A percentile compares a stretch with the other conserved stretches of the same genome.
Evolutionary conservation across 2,888 invertebrate genomes (phyloP).

Genomic region (Heliconius aoede): DNA sequence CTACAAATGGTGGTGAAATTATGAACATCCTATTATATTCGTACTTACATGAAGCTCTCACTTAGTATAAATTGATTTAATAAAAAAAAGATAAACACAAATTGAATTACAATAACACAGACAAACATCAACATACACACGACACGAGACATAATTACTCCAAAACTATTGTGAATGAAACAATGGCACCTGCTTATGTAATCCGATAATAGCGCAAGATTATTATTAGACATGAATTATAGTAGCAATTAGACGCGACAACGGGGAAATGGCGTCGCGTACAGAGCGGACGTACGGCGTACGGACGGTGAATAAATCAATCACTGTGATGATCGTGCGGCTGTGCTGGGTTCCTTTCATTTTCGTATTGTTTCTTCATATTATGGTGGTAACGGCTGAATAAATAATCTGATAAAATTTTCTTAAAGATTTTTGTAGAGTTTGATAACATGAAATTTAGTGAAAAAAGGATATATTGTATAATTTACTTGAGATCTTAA

Average conservation of each 20-base stretch:
- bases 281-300: constrained; percentile 53
- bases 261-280: constrained; percentile 66
- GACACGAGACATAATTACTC: constrained; percentile 22
- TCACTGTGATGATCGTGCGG: constrained; percentile 51
- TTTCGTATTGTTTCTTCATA: constrained; percentile 12
- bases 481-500: no score
- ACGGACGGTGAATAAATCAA: constrained; percentile 60
- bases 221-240: constrained; percentile 81
- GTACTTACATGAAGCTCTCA: no score
- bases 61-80: not conserved
- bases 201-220: constrained; percentile 79
- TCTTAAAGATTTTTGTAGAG: no score
- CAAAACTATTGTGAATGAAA: constrained; percentile 43
- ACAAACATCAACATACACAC: constrained; percentile 4
- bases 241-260: constrained; percentile 76
- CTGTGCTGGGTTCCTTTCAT: constrained; percentile 19
- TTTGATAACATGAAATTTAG: no score
- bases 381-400: not conserved
- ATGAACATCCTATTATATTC: no score
- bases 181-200: constrained; percentile 58
- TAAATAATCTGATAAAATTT: not conserved
- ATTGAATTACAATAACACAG: not conserved
- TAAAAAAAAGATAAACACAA: not conserved
- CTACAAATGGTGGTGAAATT: no score
- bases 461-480: no score